These are phyloP conservation scores for Centropyge bicolor DNA, from an alignment of 2,797 vertebrate species.

Conservation along the genomic window DNA sequence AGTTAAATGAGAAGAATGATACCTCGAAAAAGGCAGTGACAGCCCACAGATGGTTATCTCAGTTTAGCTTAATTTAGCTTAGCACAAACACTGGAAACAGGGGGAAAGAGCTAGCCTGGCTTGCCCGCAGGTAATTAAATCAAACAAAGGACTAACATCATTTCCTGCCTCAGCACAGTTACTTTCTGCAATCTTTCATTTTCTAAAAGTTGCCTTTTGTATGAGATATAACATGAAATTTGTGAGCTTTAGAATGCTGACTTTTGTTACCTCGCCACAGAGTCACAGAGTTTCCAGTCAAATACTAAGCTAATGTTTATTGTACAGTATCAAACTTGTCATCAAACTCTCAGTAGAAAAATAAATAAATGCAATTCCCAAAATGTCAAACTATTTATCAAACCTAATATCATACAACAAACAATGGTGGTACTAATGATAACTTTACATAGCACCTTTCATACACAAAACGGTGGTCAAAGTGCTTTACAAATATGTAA, in stretches of 20 bases:
- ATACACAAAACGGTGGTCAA: background rate
- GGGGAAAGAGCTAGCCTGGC: background rate
- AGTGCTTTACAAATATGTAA: background rate
- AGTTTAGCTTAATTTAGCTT: background rate
- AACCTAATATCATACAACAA: background rate
- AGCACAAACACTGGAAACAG: background rate
- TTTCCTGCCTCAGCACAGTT: too few species aligned
- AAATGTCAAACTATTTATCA: background rate
- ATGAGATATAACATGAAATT: background rate
- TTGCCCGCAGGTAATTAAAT: background rate
- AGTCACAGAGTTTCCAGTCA: background rate
- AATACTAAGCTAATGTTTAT: background rate
- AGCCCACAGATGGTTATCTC: background rate
- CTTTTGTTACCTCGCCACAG: background rate
- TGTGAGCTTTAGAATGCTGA: background rate
- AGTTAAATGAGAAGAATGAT: background rate
- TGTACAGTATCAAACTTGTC: background rate
- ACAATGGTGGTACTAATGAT: too few species aligned
- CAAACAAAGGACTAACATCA: background rate
- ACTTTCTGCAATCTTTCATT: background rate
- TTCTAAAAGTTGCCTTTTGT: background rate
- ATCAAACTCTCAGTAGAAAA: too few species aligned
- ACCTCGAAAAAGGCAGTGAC: too few species aligned
- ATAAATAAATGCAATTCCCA: background rate
- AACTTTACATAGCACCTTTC: background rate